Conservation (phyloP, 2,797 vertebrate genomes). For the Sus cebifrons region DNA sequence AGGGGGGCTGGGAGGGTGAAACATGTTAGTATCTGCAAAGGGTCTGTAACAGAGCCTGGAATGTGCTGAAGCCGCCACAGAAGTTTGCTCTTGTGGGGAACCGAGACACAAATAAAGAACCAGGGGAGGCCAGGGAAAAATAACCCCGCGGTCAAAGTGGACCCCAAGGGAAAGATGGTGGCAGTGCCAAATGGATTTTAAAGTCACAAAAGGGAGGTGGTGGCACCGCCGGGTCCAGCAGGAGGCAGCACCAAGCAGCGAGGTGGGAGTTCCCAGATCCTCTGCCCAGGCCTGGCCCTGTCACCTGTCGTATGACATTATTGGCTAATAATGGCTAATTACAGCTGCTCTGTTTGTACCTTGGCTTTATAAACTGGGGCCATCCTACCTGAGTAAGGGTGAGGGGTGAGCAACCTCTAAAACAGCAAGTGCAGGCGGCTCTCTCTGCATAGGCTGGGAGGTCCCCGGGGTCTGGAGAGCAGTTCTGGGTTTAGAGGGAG, state of each 20-base stretch:
- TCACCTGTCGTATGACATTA: too few relatives aligned
- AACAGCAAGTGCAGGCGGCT: background rate
- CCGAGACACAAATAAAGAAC: background rate
- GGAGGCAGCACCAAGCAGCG: background rate
- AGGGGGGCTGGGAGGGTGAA: background rate
- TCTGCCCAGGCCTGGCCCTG: background rate
- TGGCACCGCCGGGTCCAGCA: background rate
- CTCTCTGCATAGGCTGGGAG: background rate
- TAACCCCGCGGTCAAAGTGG: background rate
- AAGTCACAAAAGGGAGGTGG: background rate
- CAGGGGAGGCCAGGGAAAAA: background rate
- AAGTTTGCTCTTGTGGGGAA: background rate
- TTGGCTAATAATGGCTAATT: too few relatives aligned
- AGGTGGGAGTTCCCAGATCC: background rate
- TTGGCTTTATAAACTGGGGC: background rate
- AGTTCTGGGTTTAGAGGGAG: too few relatives aligned
- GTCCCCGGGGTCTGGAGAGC: background rate
- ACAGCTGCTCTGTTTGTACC: too few relatives aligned
- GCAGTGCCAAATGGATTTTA: background rate
- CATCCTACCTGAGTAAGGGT: background rate
- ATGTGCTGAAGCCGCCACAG: accelerated
- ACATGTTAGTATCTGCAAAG: accelerated
- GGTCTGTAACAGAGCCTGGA: background rate
- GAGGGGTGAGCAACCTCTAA: background rate
- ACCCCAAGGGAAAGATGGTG: background rate